Evolutionary conservation across 1,140 invertebrate species (phyloP).

Genomic region (Metopolophium dirhodum): DNA sequence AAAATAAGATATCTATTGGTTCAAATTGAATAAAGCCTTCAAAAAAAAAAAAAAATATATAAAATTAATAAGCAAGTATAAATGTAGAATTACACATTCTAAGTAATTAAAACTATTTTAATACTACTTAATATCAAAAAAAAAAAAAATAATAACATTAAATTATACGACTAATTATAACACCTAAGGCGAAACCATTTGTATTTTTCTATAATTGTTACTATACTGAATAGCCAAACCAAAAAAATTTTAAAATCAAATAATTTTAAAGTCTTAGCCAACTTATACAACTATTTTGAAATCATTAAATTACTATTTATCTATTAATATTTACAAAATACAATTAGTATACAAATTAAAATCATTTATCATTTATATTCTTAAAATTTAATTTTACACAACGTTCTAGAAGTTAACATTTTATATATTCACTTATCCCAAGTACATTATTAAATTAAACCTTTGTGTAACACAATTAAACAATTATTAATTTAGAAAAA

Average conservation of each 20-base stretch:
- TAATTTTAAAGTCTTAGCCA: neutral
- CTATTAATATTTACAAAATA: constrained; percentile 22
- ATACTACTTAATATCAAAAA: neutral
- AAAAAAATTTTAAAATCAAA: constrained; percentile 29
- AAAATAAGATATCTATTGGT: constrained; percentile 18
- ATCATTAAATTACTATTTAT: constrained; percentile 16
- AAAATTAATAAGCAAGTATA: constrained; percentile 27
- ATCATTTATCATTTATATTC: neutral
- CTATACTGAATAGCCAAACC: constrained; percentile 7
- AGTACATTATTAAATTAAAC: neutral
- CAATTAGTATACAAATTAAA: constrained; percentile 46
- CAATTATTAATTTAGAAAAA: constrained; percentile 3
- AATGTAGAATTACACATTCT: neutral
- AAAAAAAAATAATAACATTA: constrained; percentile 10
- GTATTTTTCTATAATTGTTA: neutral
- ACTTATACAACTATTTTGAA: constrained; percentile 1
- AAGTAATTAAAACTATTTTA: neutral
- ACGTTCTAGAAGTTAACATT: constrained; percentile 28
- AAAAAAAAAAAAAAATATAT: neutral
- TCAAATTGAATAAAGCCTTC: neutral
- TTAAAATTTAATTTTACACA: constrained; percentile 28
- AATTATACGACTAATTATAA: constrained; percentile 28
- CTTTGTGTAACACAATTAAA: neutral
- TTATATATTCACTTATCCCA: constrained; percentile 34
- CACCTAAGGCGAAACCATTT: constrained; percentile 2